These are phyloP conservation scores for Clunio marinus DNA, from an alignment of 2,888 invertebrate species.

Conservation along the genomic window DNA sequence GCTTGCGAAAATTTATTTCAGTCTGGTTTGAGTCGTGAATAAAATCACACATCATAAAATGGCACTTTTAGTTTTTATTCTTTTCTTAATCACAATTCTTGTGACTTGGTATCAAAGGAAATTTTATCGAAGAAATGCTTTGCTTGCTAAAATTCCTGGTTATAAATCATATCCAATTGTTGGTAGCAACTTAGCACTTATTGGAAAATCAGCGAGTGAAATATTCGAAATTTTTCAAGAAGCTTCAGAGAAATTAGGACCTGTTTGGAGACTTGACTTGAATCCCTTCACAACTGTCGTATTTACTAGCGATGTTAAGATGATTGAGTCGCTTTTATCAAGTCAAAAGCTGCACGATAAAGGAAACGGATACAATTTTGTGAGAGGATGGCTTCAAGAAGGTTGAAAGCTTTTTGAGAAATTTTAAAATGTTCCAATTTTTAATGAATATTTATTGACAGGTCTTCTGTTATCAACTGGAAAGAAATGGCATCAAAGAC, in stretches of 20 bases:
- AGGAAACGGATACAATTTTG: conserved; percentile 7
- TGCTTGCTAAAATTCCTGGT: conserved; percentile 45
- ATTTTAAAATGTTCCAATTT: no score
- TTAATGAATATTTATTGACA: no score
- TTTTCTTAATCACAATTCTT: not conserved
- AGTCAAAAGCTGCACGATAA: not conserved
- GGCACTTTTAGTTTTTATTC: no score
- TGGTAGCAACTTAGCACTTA: conserved; percentile 53
- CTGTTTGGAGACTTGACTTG: no score
- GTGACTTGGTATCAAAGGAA: not conserved
- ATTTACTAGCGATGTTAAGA: no score
- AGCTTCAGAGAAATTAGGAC: conserved; percentile 49
- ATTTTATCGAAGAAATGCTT: not conserved
- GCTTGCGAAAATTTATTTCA: no score
- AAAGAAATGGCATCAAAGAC: not conserved
- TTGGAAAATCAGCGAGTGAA: conserved; percentile 52
- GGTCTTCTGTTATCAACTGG: conserved; percentile 13
- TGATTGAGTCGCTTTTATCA: not conserved
- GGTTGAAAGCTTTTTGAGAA: no score
- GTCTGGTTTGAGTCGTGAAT: no score
- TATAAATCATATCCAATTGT: conserved; percentile 53
- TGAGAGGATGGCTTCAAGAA: not conserved
- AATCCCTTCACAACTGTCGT: no score
- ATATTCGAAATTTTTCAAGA: conserved; percentile 44
- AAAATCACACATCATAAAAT: no score